Percentiles rank a stretch among this genome's conserved stretches.
phyloP scores from a whole-genome alignment of 2,888 invertebrate genomes.

The Stramonita haemastoma region DNA sequence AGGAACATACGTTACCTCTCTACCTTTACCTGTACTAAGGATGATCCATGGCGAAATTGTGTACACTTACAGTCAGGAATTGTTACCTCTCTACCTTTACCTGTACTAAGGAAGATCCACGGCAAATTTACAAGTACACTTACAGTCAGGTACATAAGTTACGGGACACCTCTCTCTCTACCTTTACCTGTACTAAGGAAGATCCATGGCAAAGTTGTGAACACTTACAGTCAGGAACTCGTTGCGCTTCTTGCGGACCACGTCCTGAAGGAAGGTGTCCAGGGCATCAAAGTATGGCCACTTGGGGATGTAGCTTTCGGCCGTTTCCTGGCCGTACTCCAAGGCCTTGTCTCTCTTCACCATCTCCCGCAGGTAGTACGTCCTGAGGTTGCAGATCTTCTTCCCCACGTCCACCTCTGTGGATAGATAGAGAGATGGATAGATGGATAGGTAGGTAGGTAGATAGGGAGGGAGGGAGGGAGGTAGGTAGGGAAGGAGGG shows the following conservation, averaged over 20 bases:
- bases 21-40: too few species aligned
- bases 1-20: too few species aligned
- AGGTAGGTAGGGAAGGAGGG: background rate
- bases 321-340: conserved; percentile 14
- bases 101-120: too few species aligned
- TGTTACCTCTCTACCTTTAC: too few species aligned
- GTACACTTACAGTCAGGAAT: too few species aligned
- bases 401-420: conserved; percentile 41
- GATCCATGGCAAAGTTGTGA: background rate
- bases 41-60: too few species aligned
- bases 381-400: conserved; percentile 40
- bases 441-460: too few species aligned
- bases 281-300: conserved; percentile 39
- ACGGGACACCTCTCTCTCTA: too few species aligned
- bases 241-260: conserved; percentile 36
- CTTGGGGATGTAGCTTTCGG: conserved; percentile 20
- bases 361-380: conserved; percentile 41
- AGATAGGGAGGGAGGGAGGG: background rate
- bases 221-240: conserved; percentile 19
- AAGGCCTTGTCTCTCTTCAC: conserved; percentile 34
- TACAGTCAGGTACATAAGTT: too few species aligned
- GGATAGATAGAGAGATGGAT: background rate
- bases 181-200: too few species aligned
- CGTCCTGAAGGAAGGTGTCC: conserved; percentile 25
- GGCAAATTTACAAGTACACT: too few species aligned